phyloP scores from a whole-genome alignment of 2,888 invertebrate genomes.

The Clostera curtula region DNA sequence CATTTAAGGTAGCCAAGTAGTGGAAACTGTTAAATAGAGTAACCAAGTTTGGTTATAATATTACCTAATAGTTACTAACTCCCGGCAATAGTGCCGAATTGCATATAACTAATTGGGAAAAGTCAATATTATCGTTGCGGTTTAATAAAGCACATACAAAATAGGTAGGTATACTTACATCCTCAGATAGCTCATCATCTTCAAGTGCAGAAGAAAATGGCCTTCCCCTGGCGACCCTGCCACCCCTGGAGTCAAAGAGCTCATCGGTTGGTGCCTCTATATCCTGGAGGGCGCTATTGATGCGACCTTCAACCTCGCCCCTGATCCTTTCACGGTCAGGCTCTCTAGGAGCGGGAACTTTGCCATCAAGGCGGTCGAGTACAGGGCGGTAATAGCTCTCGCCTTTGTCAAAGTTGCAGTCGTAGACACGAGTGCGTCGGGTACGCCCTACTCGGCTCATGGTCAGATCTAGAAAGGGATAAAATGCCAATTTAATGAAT shows the following conservation, averaged over 20 bases:
- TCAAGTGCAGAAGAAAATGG: conserved; percentile 61
- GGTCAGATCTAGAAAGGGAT: conserved; percentile 14
- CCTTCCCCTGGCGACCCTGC: conserved; percentile 61
- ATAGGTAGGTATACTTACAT: conserved; percentile 65
- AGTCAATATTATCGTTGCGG: too few species aligned
- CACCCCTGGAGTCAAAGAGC: conserved; percentile 79
- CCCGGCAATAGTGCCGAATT: too few species aligned
- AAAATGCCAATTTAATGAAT: too few species aligned
- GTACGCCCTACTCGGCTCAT: conserved; percentile 75
- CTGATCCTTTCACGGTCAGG: conserved; percentile 52
- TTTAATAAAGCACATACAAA: too few species aligned
- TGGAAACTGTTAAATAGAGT: too few species aligned
- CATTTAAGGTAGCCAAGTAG: too few species aligned
- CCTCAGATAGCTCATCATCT: conserved; percentile 63
- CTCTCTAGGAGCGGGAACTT: conserved; percentile 50
- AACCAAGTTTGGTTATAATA: too few species aligned
- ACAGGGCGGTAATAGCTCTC: conserved; percentile 88
- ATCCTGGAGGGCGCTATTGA: conserved; percentile 51
- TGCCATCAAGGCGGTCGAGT: conserved; percentile 83
- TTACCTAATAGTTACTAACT: too few species aligned
- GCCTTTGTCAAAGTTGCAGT: conserved; percentile 89
- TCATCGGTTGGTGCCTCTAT: conserved; percentile 62
- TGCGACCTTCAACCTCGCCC: conserved; percentile 50
- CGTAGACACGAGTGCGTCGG: conserved; percentile 87
- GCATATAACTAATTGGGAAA: too few species aligned